These are phyloP conservation scores for Neomorphus geoffroyi DNA, from an alignment of 2,797 vertebrate species.

Conservation along the genomic window DNA sequence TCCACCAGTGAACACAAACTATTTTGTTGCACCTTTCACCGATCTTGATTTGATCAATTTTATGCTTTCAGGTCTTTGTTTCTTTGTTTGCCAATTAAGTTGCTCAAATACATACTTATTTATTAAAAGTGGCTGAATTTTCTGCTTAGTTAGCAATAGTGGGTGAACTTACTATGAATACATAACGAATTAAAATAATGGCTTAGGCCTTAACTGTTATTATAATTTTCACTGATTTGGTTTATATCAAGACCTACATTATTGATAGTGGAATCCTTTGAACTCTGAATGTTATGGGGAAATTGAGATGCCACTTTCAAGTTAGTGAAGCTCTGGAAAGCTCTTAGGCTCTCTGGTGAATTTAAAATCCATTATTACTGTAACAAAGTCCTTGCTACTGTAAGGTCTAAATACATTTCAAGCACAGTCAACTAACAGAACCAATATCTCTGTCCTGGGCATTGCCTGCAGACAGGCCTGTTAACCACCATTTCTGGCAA, in stretches of 20 bases:
- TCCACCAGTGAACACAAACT: conserved; percentile 21
- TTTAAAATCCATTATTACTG: neutral
- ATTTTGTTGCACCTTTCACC: neutral
- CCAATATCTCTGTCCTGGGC: neutral
- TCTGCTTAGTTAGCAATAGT: conserved; percentile 33
- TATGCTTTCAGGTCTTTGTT: conserved; percentile 29
- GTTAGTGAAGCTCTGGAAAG: neutral
- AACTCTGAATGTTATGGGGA: neutral
- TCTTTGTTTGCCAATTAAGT: conserved; percentile 37
- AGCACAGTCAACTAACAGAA: neutral
- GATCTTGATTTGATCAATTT: conserved; percentile 1
- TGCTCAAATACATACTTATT: conserved; percentile 22
- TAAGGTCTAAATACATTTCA: neutral
- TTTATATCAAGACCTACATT: neutral
- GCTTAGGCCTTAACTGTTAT: neutral
- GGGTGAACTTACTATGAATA: neutral
- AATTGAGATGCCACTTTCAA: neutral
- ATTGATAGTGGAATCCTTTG: neutral
- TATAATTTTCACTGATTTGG: neutral
- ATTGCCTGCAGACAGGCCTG: neutral
- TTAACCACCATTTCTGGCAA: neutral
- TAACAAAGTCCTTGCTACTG: neutral
- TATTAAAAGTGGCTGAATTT: conserved; percentile 26
- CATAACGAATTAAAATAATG: neutral
- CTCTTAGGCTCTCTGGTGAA: neutral